These are phyloP conservation scores for Leptinotarsa peninsularis DNA, from an alignment of 2,888 invertebrate species.

Conservation along the genomic window DNA sequence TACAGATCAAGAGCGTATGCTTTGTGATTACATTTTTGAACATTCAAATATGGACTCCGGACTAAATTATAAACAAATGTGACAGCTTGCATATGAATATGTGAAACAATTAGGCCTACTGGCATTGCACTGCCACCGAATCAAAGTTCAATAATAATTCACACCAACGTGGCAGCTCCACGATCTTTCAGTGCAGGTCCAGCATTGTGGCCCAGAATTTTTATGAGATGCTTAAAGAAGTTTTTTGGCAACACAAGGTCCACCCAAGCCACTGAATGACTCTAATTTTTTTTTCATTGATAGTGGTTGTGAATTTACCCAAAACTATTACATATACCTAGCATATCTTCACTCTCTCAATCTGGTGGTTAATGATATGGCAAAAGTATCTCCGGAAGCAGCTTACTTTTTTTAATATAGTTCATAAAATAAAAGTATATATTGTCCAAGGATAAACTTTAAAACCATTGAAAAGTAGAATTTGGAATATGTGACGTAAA, in stretches of 20 bases:
- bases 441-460: constrained; percentile 47
- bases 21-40: too few species aligned
- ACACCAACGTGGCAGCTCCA: constrained; percentile 9
- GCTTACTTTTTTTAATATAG: constrained; percentile 37
- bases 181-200: neutral
- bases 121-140: too few species aligned
- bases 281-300: constrained; percentile 1
- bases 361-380: constrained; percentile 55
- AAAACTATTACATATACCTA: constrained; percentile 13
- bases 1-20: too few species aligned
- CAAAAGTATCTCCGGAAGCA: constrained; percentile 42
- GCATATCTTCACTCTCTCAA: constrained; percentile 36
- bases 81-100: too few species aligned
- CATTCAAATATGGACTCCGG: too few species aligned
- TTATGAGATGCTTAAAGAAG: constrained; percentile 13
- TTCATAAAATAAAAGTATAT: constrained; percentile 46
- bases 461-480: constrained; percentile 40
- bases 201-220: constrained; percentile 3
- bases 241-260: neutral
- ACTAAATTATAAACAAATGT: too few species aligned
- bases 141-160: neutral
- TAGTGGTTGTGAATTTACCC: constrained; percentile 5
- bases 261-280: neutral
- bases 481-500: too few species aligned
- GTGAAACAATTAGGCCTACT: too few species aligned